Evolutionary conservation across 2,888 invertebrate genomes (phyloP), one percentile per base, ranked within the genome.

Genomic region (Abrostola triplasia): DNA sequence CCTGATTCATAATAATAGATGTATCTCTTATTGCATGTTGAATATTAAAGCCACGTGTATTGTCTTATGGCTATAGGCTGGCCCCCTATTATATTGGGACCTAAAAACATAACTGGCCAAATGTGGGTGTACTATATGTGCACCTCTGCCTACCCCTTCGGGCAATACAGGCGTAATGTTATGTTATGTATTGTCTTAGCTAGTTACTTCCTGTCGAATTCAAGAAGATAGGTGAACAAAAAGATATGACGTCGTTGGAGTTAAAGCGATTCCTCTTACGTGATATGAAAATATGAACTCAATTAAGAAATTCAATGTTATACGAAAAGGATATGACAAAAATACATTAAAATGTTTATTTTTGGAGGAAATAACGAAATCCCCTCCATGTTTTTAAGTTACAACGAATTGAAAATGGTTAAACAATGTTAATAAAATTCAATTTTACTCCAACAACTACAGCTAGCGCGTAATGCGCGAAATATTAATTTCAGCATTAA

Each of bases 401-500:
- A 2, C 8, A 47, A 24, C 9, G 9, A 6, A 6, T 6, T 8
- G 13, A 44, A 44, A 40, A 40, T 59, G 40, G 38, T 70, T 37
- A 35, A 55, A 44, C 40, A 58, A n/a, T n/a, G n/a, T n/a, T n/a
- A n/a, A n/a, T n/a, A 54, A 51, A 60, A 56, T 48, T 41, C 56
- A 49, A 54, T 53, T 47, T 58, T 64, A 52, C 61, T 58, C 42
- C 50, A 57, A 57, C 36, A 41, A n/a, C 42, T 42, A 51, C 54
- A 8, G 38, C 41, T n/a, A 48, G 41, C 52, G 48, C 59, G 57
- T 71, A 64, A 69, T 65, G 59, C 64, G 37, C 67, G 54, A 71
- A 77, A 68, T 72, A 68, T 68, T 67, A 72, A 75, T 80, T 75
- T 72, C 66, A 70, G 64, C 57, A 68, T 72, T 64, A 68, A 70